Percentiles rank a stretch among this genome's conserved stretches.
Conservation (phyloP, 2,113 vertebrate species). For the Herpetotheres cachinnans region DNA sequence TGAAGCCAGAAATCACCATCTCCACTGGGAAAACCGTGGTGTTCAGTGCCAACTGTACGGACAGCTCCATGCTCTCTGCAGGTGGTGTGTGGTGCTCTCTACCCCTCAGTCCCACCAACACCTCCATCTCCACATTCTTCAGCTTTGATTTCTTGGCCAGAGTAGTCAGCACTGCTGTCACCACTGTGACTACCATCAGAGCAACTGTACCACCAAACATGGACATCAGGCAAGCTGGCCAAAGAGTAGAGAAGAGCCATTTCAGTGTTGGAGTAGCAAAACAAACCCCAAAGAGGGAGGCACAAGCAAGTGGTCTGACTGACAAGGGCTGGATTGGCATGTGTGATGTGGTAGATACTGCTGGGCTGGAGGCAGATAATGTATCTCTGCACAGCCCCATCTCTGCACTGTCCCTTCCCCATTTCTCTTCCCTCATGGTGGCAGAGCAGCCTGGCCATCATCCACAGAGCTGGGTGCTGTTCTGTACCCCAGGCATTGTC, state of each 20-base stretch:
- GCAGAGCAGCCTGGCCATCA: background rate
- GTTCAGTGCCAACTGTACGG: background rate
- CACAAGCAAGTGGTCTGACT: background rate
- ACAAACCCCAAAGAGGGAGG: background rate
- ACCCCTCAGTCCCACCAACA: background rate
- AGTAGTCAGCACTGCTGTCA: background rate
- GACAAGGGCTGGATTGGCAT: background rate
- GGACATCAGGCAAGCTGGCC: background rate
- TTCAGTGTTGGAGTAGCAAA: background rate
- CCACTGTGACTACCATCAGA: background rate
- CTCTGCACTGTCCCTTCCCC: background rate
- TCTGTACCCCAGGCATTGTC: background rate
- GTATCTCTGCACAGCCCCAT: background rate
- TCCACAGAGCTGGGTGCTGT: background rate
- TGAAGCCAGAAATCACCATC: constrained; percentile 21
- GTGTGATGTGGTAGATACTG: background rate
- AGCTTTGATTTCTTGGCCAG: background rate
- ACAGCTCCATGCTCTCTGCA: background rate
- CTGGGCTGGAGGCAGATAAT: background rate
- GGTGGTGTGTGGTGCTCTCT: background rate
- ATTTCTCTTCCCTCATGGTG: background rate
- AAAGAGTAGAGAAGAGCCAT: background rate
- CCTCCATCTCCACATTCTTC: background rate
- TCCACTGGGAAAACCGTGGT: background rate
- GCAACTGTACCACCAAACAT: background rate